Evolutionary conservation across 1,140 invertebrate genomes (phyloP), one percentile per base, ranked within the genome.

Genomic region (Gryllus bimaculatus): DNA sequence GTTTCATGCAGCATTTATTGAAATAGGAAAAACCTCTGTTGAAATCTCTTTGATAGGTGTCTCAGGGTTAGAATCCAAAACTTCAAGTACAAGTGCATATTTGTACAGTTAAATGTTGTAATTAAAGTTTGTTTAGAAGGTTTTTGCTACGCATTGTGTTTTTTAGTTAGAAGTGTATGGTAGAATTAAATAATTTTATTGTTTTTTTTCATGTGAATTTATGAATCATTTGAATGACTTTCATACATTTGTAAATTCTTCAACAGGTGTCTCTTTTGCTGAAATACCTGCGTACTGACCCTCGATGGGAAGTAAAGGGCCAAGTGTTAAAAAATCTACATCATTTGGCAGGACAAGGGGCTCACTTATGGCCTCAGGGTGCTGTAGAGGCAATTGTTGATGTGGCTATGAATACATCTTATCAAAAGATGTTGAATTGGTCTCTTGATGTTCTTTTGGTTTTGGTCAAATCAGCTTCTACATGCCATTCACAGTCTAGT

Each of bases 311-410:
- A 49, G 92, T 98, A 0, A 93, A 96, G 82, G 87, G 91, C 7
- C 90, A 92, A 75, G 92, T 92, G 18, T 86, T 98, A 10, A 87
- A 91, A 48, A 91, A 95, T 78, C 87, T 98, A 39, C 90, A 91
- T 82, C 89, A 89, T 73, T 86, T 98, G 78, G 95, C 95, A 0
- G 90, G 90, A 81, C 87, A 88, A 80, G 92, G 92, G 18, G 92
- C 95, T 8, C 94, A 96, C 87, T 87, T 95, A 7, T 97, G 95
- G 95, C 93, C 91, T 4, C 87, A 89, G 78, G 86, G 88, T 18
- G 90, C 94, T 79, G 88, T 95, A 47, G 87, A 90, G 39, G 88
- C 88, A 77, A 84, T 95, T 15, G 89, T 93, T 74, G 81, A 85
- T 20, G 88, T 89, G 81, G 84, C 87, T 7, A 79, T 86, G 74